phyloP scores from a whole-genome alignment of 2,113 vertebrate genomes.

The Eudyptes chrysolophus region DNA sequence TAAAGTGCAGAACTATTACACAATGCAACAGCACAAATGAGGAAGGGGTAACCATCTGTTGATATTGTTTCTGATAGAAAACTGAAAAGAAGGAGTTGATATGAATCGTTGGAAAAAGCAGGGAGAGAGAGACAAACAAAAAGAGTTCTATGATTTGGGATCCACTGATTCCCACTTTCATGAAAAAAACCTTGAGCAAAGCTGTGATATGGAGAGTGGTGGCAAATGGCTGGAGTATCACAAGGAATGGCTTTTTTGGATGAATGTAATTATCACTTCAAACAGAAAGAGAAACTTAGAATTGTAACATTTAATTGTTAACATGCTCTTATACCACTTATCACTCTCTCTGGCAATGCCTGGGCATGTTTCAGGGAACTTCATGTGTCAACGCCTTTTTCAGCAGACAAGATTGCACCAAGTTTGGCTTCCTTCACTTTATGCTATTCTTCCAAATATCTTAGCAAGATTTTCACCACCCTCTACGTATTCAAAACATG shows the following conservation, averaged over 20 bases:
- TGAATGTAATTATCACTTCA: neutral
- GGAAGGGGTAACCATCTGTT: neutral
- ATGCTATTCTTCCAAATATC: neutral
- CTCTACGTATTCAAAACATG: neutral
- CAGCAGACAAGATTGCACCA: neutral
- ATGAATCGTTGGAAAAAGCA: neutral
- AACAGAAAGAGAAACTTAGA: neutral
- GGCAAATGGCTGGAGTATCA: neutral
- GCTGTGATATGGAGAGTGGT: neutral
- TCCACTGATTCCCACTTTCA: neutral
- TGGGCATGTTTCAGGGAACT: neutral
- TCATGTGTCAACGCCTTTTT: neutral
- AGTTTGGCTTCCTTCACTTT: neutral
- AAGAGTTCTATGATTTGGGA: neutral
- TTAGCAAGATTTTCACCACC: neutral
- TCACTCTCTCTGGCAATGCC: neutral
- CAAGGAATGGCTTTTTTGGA: neutral
- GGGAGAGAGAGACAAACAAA: neutral
- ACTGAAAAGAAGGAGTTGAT: neutral
- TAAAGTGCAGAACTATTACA: neutral
- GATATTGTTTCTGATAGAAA: neutral
- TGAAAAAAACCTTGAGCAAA: fast-evolving
- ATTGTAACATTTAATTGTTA: neutral
- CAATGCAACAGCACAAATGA: neutral
- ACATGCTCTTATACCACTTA: neutral